Evolutionary conservation across 2,113 vertebrate species (phyloP), one percentile per base, ranked within the genome.

Genomic region (Ammodytes marinus): DNA sequence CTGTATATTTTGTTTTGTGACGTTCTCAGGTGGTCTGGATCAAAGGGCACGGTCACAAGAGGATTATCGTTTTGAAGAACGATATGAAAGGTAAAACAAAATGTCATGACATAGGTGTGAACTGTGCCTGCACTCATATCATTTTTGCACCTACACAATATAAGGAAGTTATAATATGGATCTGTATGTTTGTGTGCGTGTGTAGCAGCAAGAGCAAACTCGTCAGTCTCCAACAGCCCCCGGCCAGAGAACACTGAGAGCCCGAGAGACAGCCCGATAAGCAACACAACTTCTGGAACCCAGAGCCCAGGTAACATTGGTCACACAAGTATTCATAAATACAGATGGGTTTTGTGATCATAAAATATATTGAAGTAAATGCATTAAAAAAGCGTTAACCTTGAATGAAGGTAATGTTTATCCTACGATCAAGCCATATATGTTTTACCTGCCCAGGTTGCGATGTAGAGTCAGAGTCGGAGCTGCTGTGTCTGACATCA

Each of bases 1-100:
- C 10, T 53, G 1, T 3, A 9, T 5, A 0, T 66, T 71, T 66
- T 52, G 2, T 45, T 75, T 72, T 64, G 27, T 17, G 39, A 1
- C 3, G 1, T 84, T 45, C 71, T 8, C 84, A 99, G 98, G 98
- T 99, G 49, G 96, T 99, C 87, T 99, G 98, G 98, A 98, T 99
- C 91, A 99, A 99, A 95, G 98, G 98, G 27, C 98, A 99, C 5
- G 97, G 97, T 54, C 97, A 99, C 91, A 99, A 99, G 94, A 98
- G 97, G 94, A 99, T 99, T 91, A 97, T 99, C 55, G 98, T 99
- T 86, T 94, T 99, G 45, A 99, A 98, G 93, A 99, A 99, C 78
- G 97, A 99, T 92, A 99, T 99, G 98, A 99, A 98, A 96, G 96
- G 97, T 99, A 95, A 95, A 81, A 27, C 1, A 27, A 27, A 27